phyloP scores from a whole-genome alignment of 2,888 invertebrate species.

The Pandemis corylana region DNA sequence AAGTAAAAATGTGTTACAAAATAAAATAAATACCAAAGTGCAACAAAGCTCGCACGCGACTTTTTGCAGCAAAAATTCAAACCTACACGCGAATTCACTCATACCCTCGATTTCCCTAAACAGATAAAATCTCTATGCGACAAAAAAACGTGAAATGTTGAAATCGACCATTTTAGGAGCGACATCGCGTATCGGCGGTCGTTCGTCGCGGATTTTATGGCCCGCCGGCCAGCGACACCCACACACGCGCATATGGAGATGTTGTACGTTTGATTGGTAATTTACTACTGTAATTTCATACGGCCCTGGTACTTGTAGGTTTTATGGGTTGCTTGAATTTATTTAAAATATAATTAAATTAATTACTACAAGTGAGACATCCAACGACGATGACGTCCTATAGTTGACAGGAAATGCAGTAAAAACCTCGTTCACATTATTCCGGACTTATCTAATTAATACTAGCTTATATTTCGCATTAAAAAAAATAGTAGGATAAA shows the following conservation, averaged over 20 bases:
- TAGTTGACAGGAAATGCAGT: no score
- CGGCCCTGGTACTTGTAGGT: constrained; percentile 32
- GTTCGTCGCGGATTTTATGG: constrained; percentile 46
- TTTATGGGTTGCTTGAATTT: constrained; percentile 13
- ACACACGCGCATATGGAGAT: constrained; percentile 40
- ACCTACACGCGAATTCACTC: constrained; percentile 40
- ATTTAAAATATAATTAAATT: background rate
- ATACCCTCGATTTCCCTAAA: constrained; percentile 37
- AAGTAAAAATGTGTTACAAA: background rate
- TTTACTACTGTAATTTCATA: constrained; percentile 41
- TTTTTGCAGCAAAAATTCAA: constrained; percentile 35
- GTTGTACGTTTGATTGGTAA: constrained; percentile 36
- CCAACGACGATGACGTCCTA: no score
- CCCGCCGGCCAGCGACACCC: constrained; percentile 42
- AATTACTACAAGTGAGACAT: background rate
- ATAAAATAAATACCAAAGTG: constrained; percentile 10
- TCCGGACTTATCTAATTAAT: no score
- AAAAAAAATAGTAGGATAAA: no score
- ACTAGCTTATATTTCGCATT: no score
- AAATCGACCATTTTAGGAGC: constrained; percentile 44
- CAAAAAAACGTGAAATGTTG: constrained; percentile 38
- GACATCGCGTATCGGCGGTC: constrained; percentile 40
- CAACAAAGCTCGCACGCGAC: constrained; percentile 18
- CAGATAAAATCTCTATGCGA: constrained; percentile 40
- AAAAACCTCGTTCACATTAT: no score